Evolutionary conservation across 1,140 invertebrate genomes (phyloP), one percentile per base, ranked within the genome.

Genomic region (Melitaea cinxia): DNA sequence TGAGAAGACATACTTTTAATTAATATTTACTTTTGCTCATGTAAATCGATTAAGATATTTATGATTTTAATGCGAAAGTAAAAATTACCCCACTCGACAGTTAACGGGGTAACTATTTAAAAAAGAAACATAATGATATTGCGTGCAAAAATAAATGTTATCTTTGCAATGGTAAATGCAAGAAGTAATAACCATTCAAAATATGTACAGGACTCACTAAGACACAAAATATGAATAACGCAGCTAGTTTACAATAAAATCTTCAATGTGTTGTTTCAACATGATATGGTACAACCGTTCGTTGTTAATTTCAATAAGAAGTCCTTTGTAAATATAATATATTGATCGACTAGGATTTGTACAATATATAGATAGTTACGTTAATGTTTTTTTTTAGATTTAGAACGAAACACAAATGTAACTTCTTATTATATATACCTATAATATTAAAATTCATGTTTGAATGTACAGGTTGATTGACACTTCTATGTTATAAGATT

Each of bases 261-360:
- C 15, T 42, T 9, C 15, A 42, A 42, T 42, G 15, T 42, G 37
- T 15, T 42, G 4, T 37, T 15, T 37, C 35, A 4, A 28, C 21
- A 55, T 19, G 17, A 57, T 42, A 23, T 58, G 55, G 55, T 45
- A 42, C 37, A 42, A 42, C 14, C 15, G 15, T 17, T 42, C 9
- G 37, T 42, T 42, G 14, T 42, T 42, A 17, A 42, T 42, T 47
- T 23, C 42, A 12, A 47, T 47, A 47, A 24, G 54, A 3, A 47
- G 53, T 55, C 39, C 39, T 42, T 47, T 64, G 53, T 64, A 56
- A 33, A 56, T 64, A 64, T 61, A 59, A 39, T 47, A 47, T 59
- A 24, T 64, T 49, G 56, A 50, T 49, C 61, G 45, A 35, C 50
- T 47, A 63, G 39, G 52, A 19, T 63, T 64, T 64, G 61, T 64